Base-by-base conservation (phyloP, 1,140 invertebrate species). In the Megalonaias nervosa region DNA sequence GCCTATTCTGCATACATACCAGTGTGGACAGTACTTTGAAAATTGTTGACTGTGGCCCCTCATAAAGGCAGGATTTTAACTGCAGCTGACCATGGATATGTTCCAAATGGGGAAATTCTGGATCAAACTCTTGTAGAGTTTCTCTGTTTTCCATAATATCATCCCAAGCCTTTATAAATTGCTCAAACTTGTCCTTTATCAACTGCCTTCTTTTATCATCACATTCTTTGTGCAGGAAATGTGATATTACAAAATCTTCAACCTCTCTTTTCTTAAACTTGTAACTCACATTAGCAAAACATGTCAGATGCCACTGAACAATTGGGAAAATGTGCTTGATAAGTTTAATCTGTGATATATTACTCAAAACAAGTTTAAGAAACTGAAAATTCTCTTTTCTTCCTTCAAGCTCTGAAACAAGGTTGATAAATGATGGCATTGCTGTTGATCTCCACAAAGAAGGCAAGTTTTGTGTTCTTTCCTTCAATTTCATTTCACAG, bases 241-340 rank as follows among this genome's bases (percentile, higher is more conserved):
- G 60, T 11, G 38, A 9, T 12, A 76, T 59, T 17, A 68, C 56
- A 67, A 70, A 48, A 56, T 70, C 31, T 23, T 55, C 23, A 70
- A 60, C 69, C 15, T 70, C 59, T 15, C n/a, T n/a, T n/a, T 68
- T 57, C 58, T 76, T 76, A 4, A 76, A 57, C 4, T 9, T 23
- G 60, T 76, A 76, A 57, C 60, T 71, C 0, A 65, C 15, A 17
- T 62, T 76, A 17, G 62, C 31, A 64, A 68, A 38, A 19, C 55
- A 26, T 70, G 58, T 2, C 67, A 70, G 13, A 31, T 76, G 74
- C 74, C 74, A 76, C 12, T 71, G 74, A 3, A 76, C 6, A 15
- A 76, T 70, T 26, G 56, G 19, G 21, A 58, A 64, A 13, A 76
- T 61, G 19, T 76, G 60, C 5, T 65, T 64, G 16, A 68, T 58